A percentile compares a stretch with the other conserved stretches of the same genome.
phyloP scores from a whole-genome alignment of 1,140 invertebrate species.

The Lepidurus couesii region DNA sequence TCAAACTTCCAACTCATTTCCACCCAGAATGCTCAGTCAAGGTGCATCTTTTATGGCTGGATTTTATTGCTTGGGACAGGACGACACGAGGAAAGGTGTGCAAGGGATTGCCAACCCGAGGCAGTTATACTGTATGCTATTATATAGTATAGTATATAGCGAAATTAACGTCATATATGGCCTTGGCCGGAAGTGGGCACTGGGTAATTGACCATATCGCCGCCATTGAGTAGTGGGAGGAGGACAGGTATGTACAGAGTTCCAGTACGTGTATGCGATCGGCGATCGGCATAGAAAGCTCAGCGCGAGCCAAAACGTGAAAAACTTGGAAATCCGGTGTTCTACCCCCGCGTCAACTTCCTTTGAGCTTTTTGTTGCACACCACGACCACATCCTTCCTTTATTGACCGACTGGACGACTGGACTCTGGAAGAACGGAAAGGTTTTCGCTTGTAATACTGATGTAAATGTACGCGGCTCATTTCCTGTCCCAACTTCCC shows the following conservation, averaged over 20 bases:
- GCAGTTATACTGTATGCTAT: too few species aligned
- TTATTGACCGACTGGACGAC: slow-evolving; percentile 6
- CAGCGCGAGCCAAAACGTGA: not conserved
- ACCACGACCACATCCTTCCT: slow-evolving; percentile 17
- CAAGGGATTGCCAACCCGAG: too few species aligned
- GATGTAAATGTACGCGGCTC: slow-evolving; percentile 2
- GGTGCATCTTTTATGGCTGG: not conserved
- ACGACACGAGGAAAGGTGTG: not conserved
- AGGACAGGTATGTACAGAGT: not conserved
- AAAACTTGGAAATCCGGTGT: not conserved
- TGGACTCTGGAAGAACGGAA: not conserved
- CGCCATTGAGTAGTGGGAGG: not conserved
- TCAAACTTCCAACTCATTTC: slow-evolving; percentile 9
- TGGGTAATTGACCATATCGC: slow-evolving; percentile 14
- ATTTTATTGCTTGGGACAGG: not conserved
- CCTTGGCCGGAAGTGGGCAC: not conserved
- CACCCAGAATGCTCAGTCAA: not conserved
- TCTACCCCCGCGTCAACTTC: not conserved
- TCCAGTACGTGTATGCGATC: not conserved
- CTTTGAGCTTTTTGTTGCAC: not conserved
- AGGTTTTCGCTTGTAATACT: not conserved
- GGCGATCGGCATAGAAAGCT: not conserved
- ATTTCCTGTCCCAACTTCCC: slow-evolving; percentile 7
- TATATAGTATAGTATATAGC: not conserved
- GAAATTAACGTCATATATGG: not conserved